A percentile compares a stretch with the other conserved stretches of the same genome.
Evolutionary conservation across 1,140 invertebrate species (phyloP).

Genomic region (Papilio machaon): DNA sequence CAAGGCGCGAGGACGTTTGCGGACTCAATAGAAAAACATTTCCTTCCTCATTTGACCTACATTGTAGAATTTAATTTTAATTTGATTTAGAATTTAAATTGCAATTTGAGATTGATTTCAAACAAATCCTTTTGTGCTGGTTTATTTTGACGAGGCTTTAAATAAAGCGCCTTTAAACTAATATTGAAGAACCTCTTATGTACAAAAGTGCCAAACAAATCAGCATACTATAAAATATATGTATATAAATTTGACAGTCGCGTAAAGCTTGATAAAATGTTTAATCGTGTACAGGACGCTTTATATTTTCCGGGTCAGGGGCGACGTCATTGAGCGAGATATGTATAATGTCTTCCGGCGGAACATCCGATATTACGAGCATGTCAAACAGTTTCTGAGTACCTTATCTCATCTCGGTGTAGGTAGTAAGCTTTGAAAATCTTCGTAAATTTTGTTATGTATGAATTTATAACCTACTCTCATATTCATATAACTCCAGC

Average conservation of each 20-base stretch:
- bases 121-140: background rate
- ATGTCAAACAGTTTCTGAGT: slow-evolving; percentile 15
- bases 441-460: background rate
- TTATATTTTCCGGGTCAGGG: slow-evolving; percentile 16
- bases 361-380: slow-evolving; percentile 19
- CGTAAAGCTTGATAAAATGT: background rate
- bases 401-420: background rate
- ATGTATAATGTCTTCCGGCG: slow-evolving; percentile 18
- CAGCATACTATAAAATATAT: background rate
- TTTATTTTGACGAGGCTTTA: background rate
- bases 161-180: background rate
- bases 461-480: background rate
- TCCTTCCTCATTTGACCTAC: background rate
- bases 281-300: background rate
- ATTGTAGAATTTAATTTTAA: background rate
- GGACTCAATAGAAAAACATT: background rate
- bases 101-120: background rate
- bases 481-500: too few relatives aligned
- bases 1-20: background rate
- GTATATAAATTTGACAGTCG: background rate
- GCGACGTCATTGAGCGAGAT: slow-evolving; percentile 16
- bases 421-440: background rate
- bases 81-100: background rate
- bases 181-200: background rate
- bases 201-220: background rate